Evolutionary conservation across 2,797 vertebrate species (phyloP), one percentile per base, ranked within the genome.

Genomic region (Muscicapa comitata): DNA sequence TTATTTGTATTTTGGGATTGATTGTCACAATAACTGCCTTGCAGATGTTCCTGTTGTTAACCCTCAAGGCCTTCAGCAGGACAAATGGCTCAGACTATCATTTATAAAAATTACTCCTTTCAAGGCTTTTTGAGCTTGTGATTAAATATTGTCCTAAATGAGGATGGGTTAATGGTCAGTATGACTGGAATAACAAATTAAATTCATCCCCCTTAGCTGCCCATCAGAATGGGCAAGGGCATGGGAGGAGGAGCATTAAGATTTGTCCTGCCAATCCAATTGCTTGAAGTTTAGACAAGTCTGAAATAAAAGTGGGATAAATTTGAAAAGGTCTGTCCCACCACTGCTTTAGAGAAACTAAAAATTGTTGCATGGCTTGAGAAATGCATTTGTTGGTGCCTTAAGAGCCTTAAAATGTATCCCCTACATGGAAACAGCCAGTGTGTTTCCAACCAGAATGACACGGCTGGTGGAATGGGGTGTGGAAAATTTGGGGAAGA

Each of bases 81-180:
- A 88, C 66, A 92, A 95, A 87, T 74, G 57, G 65, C 72, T 95
- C 66, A 72, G 68, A 58, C 61, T 57, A 85, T 83, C 5, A 42
- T 83, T 93, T 79, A 53, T 40, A 68, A 68, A 86, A 91, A 79
- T 29, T 5, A 68, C 75, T 73, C 58, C 40, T 81, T 85, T 89
- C 72, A 92, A 77, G 90, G 74, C 54, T 76, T 92, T 95, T 93
- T 83, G 81, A 84, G 54, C 47, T 81, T 74, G 61, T 77, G 50
- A 88, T 95, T 95, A 95, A 94, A 95, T 55, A 92, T 63, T 92
- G 73, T 82, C 81, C 74, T 87, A 92, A 93, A 85, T 63, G 81
- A 92, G 75, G 72, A 86, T 42, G 91, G 81, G 78, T 82, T 94
- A 87, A 89, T 3, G 15, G 87, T 85, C 75, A 87, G 45, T 55